Percentiles rank a stretch among this genome's conserved stretches.
Evolutionary conservation across 2,797 vertebrate species (phyloP).

Genomic region (Mycteria americana): DNA sequence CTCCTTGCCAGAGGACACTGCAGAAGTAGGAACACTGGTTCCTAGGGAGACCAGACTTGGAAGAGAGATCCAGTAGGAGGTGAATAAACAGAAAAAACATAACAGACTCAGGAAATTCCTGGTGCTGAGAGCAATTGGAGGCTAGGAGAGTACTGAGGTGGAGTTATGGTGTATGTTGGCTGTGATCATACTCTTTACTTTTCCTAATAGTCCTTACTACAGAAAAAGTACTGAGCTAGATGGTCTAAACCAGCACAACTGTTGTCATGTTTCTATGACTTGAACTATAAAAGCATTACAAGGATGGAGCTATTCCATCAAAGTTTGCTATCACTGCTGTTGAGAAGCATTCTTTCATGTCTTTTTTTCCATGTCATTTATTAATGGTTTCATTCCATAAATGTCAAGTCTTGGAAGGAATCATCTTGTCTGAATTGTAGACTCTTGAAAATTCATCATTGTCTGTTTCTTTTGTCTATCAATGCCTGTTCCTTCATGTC

Average conservation of each 20-base stretch:
- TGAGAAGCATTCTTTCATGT: not conserved
- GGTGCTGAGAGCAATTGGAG: not conserved
- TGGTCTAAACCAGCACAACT: not conserved
- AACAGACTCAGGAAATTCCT: not conserved
- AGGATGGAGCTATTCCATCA: not conserved
- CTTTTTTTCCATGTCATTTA: not conserved
- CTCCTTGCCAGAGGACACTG: not conserved
- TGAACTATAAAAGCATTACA: not conserved
- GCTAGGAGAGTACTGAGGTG: not conserved
- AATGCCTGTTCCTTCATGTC: not conserved
- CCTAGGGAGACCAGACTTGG: not conserved
- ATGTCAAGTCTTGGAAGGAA: not conserved
- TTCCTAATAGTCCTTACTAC: not conserved
- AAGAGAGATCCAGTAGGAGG: not conserved
- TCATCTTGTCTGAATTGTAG: not conserved
- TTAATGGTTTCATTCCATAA: not conserved
- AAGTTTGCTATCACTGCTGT: not conserved
- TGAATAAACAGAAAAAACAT: not conserved
- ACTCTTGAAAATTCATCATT: not conserved
- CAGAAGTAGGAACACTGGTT: accelerated
- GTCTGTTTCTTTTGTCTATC: not conserved
- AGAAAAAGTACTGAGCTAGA: not conserved
- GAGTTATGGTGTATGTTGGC: not conserved
- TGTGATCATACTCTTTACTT: not conserved
- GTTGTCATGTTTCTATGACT: not conserved